phyloP scores from a whole-genome alignment of 1,140 invertebrate genomes.

The Paracyclopina nana region DNA sequence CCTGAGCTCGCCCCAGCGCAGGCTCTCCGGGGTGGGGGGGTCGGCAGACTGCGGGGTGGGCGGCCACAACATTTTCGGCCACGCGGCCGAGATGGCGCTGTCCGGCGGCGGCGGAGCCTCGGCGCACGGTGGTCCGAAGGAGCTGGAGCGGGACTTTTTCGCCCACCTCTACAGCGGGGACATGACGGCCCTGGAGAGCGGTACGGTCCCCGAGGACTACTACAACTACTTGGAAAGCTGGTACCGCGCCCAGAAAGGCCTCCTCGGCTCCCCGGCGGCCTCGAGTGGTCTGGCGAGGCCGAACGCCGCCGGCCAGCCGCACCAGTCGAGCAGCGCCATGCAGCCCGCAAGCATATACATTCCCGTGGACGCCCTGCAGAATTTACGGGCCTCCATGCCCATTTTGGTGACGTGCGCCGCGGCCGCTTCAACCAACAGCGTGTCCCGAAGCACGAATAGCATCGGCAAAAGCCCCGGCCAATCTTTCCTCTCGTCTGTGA shows the following conservation, averaged over 20 bases:
- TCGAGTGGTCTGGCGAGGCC: slow-evolving; percentile 7
- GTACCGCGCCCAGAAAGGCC: slow-evolving; percentile 7
- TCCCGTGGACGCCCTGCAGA: slow-evolving; percentile 6
- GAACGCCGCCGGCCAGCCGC: background rate
- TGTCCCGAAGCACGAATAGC: slow-evolving; percentile 14
- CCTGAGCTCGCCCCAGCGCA: slow-evolving; percentile 18
- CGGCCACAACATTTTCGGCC: background rate
- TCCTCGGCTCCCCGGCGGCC: slow-evolving; percentile 18
- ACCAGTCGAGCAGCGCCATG: background rate
- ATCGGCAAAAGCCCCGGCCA: background rate
- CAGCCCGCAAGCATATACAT: slow-evolving; percentile 8
- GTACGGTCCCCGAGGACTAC: slow-evolving; percentile 10
- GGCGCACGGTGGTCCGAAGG: no score
- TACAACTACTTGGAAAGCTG: slow-evolving; percentile 15
- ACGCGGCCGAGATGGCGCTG: background rate
- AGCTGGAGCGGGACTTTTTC: slow-evolving; percentile 14
- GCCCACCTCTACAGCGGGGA: slow-evolving; percentile 15
- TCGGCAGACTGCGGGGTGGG: slow-evolving; percentile 12
- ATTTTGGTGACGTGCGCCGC: background rate
- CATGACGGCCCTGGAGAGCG: background rate
- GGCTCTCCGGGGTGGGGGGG: slow-evolving; percentile 18
- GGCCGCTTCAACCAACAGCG: slow-evolving; percentile 1
- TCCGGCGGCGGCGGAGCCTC: background rate
- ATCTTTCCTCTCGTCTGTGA: slow-evolving; percentile 5
- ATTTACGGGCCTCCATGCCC: slow-evolving; percentile 13